These are phyloP conservation scores for Scomber scombrus DNA, from an alignment of 2,113 vertebrate species.

Conservation along the genomic window DNA sequence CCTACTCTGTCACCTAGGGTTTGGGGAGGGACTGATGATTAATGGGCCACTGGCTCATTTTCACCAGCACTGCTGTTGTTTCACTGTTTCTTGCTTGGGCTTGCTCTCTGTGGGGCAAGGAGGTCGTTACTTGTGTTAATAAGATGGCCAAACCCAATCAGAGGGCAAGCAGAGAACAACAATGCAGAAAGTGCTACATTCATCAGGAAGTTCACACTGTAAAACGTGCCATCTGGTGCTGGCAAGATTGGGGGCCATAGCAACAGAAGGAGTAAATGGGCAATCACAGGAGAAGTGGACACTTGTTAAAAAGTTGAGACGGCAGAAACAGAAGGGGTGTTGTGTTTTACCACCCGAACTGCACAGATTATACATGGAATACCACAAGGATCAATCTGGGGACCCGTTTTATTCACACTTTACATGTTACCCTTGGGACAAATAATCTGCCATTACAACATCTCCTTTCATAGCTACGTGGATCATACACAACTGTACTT, in stretches of 20 bases:
- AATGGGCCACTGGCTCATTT: conserved; percentile 71
- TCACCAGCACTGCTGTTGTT: conserved; percentile 58
- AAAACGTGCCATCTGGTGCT: conserved; percentile 65
- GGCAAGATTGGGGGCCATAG: conserved; percentile 14
- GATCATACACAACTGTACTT: too few relatives aligned
- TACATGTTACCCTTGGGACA: too few relatives aligned
- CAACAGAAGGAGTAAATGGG: conserved; percentile 49
- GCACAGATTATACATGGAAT: too few relatives aligned
- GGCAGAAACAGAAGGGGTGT: conserved; percentile 1
- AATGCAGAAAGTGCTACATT: conserved; percentile 57
- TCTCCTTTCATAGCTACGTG: too few relatives aligned
- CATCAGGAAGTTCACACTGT: conserved; percentile 56
- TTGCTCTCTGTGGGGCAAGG: conserved; percentile 28
- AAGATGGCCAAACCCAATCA: conserved; percentile 51
- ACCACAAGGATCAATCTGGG: too few relatives aligned
- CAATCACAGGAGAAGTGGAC: conserved; percentile 41
- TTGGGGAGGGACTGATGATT: conserved; percentile 68
- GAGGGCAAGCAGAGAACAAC: conserved; percentile 55
- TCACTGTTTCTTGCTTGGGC: conserved; percentile 41
- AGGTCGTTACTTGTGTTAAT: conserved; percentile 46
- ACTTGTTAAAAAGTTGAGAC: conserved; percentile 27
- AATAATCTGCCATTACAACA: too few relatives aligned
- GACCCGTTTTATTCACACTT: too few relatives aligned
- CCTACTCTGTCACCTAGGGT: conserved; percentile 70
- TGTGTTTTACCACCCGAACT: too few relatives aligned